A percentile compares a stretch with the other conserved stretches of the same genome.
phyloP scores from a whole-genome alignment of 2,888 invertebrate genomes.

The Clivina fossor region DNA sequence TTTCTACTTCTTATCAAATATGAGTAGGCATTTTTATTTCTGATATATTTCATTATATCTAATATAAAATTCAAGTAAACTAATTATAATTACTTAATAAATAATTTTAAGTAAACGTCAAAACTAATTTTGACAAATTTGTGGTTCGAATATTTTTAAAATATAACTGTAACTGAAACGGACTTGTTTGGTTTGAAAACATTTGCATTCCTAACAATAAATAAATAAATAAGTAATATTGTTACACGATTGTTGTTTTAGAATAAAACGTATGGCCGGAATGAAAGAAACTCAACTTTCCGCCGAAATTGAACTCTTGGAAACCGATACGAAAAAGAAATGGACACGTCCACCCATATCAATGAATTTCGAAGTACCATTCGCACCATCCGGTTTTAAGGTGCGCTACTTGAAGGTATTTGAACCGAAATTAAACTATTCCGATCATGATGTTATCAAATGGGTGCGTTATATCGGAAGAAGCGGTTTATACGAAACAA shows the following conservation, averaged over 20 bases:
- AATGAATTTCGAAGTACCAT: slow-evolving; percentile 99
- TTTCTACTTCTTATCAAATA: too few species aligned
- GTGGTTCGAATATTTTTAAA: too few species aligned
- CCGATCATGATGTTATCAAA: slow-evolving; percentile 99
- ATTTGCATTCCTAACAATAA: too few species aligned
- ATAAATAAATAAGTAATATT: neutral
- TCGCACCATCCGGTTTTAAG: slow-evolving; percentile 99
- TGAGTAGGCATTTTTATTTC: too few species aligned
- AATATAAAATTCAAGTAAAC: too few species aligned
- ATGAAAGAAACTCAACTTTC: slow-evolving; percentile 99
- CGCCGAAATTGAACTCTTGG: slow-evolving; percentile 97
- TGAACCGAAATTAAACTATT: slow-evolving; percentile 99
- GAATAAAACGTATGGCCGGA: slow-evolving; percentile 90
- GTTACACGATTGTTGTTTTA: slow-evolving; percentile 51
- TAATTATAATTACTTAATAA: too few species aligned
- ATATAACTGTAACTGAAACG: too few species aligned
- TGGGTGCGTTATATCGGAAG: slow-evolving; percentile 99
- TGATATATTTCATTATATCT: too few species aligned
- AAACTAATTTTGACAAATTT: too few species aligned
- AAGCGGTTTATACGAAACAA: slow-evolving; percentile 97
- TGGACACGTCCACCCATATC: slow-evolving; percentile 99
- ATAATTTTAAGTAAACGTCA: too few species aligned
- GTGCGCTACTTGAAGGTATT: slow-evolving; percentile 99
- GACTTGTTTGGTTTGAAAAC: too few species aligned
- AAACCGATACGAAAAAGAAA: slow-evolving; percentile 99